These are phyloP conservation scores for Paradoxurus hermaphroditus DNA, from an alignment of 2,113 vertebrate species.

Conservation along the genomic window DNA sequence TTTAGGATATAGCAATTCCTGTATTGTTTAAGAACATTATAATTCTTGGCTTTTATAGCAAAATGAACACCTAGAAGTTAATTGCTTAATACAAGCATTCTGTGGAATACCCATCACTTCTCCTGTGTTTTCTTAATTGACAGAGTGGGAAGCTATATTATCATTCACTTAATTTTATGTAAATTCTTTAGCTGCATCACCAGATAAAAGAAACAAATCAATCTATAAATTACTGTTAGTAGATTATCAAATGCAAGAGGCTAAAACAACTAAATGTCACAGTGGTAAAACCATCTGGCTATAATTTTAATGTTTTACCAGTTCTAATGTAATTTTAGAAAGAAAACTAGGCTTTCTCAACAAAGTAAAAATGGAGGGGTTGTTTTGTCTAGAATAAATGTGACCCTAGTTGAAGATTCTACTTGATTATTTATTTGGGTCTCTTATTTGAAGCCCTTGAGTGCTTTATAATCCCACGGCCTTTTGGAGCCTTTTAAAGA, in stretches of 20 bases:
- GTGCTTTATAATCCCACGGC: neutral
- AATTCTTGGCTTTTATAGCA: slow-evolving; percentile 1
- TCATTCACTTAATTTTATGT: neutral
- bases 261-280: neutral
- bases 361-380: neutral
- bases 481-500: neutral
- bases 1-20: neutral
- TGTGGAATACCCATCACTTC: neutral
- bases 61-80: slow-evolving; percentile 3
- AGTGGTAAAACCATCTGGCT: neutral
- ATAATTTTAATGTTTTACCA: neutral
- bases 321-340: neutral
- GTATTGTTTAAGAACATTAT: slow-evolving; percentile 1
- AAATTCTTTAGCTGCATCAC: neutral
- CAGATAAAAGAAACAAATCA: neutral
- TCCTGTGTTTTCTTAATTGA: neutral
- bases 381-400: neutral
- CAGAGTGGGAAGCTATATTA: neutral
- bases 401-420: neutral
- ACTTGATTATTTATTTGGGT: neutral
- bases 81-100: neutral
- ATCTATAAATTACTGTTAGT: neutral
- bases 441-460: neutral
- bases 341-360: neutral
- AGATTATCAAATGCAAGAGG: neutral